These are phyloP conservation scores for Oreochromis mossambicus DNA, from an alignment of 2,797 vertebrate species.

Conservation along the genomic window DNA sequence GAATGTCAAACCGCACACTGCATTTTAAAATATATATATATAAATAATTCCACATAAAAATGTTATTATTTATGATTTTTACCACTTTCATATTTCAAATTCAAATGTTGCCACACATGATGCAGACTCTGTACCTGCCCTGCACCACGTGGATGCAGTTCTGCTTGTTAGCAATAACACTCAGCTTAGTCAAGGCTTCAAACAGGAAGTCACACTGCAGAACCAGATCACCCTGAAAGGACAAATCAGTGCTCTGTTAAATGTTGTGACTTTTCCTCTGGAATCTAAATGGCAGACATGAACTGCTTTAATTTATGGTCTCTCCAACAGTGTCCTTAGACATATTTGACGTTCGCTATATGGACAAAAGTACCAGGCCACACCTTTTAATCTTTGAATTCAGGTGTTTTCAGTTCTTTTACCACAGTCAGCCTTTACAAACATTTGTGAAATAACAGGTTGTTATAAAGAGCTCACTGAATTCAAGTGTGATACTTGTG, in stretches of 20 bases:
- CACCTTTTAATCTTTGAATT: background rate
- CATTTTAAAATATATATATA: background rate
- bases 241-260: background rate
- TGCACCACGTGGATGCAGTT: constrained; percentile 79
- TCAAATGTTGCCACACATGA: background rate
- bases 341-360: background rate
- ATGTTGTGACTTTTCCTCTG: background rate
- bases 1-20: constrained; percentile 87
- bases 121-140: constrained; percentile 79
- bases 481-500: background rate
- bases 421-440: background rate
- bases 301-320: background rate
- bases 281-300: background rate
- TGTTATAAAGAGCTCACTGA: background rate
- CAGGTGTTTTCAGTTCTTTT: background rate
- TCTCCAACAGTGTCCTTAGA: background rate
- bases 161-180: constrained; percentile 78
- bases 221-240: constrained; percentile 84
- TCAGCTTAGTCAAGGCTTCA: constrained; percentile 85
- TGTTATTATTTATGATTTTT: background rate
- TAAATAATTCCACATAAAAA: background rate
- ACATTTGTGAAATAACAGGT: background rate
- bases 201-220: constrained; percentile 87
- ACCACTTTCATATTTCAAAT: background rate
- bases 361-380: background rate